A percentile compares a stretch with the other conserved stretches of the same genome.
phyloP scores from a whole-genome alignment of 2,888 invertebrate genomes.

The Agriopis marginaria region DNA sequence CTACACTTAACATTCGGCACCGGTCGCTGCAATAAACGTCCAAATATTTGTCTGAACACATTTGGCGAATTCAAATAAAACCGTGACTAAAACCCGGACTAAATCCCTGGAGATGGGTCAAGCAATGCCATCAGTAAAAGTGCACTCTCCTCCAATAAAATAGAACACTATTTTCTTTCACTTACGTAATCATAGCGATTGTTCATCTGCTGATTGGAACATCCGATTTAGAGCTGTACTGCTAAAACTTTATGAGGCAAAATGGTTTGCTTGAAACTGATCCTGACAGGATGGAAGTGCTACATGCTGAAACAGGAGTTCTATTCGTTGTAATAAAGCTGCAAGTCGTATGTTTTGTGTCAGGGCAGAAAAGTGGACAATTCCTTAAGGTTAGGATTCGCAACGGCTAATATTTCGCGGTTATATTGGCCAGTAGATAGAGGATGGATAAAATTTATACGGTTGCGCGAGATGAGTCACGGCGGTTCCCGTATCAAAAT shows the following conservation, averaged over 20 bases:
- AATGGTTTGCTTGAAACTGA: conserved; percentile 26
- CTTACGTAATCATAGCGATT: conserved; percentile 48
- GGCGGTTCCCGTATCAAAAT: conserved; percentile 82
- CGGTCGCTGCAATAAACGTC: conserved; percentile 79
- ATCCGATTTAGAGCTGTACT: conserved; percentile 46
- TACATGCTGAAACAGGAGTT: conserved; percentile 11
- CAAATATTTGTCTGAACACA: conserved; percentile 82
- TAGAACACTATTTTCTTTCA: conserved; percentile 50
- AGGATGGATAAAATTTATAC: conserved; percentile 81
- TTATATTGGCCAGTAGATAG: conserved; percentile 79
- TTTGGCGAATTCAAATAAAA: conserved; percentile 82
- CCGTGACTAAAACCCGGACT: conserved; percentile 79
- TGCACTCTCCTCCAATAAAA: conserved; percentile 41
- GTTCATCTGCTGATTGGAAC: conserved; percentile 36
- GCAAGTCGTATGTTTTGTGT: conserved; percentile 37
- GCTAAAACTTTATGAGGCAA: conserved; percentile 14
- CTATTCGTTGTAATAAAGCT: conserved; percentile 30
- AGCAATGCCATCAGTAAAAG: conserved; percentile 51
- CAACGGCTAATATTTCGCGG: conserved; percentile 82
- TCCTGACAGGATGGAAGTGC: conserved; percentile 7
- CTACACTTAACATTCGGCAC: conserved; percentile 80
- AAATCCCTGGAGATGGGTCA: conserved; percentile 81
- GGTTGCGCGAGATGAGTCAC: conserved; percentile 68
- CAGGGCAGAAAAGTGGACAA: conserved; percentile 57
- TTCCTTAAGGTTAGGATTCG: conserved; percentile 75